Percentiles rank a stretch among this genome's conserved stretches.
These are phyloP conservation scores for Porites evermanni DNA, from an alignment of 92 coral and sea anemone species.

Conservation along the genomic window DNA sequence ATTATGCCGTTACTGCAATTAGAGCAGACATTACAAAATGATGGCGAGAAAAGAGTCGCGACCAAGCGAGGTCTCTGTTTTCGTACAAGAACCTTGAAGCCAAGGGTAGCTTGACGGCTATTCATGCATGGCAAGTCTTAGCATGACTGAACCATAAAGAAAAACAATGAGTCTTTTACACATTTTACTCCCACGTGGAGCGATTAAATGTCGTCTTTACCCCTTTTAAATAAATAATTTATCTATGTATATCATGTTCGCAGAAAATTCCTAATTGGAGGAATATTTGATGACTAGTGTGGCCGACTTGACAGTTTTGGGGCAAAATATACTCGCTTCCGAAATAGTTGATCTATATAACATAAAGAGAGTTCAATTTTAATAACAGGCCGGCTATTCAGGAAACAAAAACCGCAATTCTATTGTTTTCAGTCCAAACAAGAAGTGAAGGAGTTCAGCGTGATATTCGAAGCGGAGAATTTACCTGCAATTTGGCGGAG, in stretches of 20 bases:
- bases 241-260: conserved; percentile 16
- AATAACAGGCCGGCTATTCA: conserved; percentile 17
- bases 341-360: not conserved
- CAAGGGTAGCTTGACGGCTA: not conserved
- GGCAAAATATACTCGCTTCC: not conserved
- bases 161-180: conserved; percentile 32
- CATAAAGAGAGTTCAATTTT: not conserved
- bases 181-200: conserved; percentile 44
- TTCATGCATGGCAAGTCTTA: not conserved
- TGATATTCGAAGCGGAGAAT: conserved; percentile 15
- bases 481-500: conserved; percentile 81
- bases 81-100: not conserved
- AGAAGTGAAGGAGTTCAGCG: conserved; percentile 12
- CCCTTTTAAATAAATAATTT: conserved; percentile 45
- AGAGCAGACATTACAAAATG: not conserved
- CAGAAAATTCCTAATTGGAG: conserved; percentile 13
- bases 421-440: conserved; percentile 52
- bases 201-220: conserved; percentile 34
- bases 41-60: not conserved
- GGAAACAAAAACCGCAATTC: conserved; percentile 46
- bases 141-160: conserved; percentile 2
- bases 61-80: not conserved
- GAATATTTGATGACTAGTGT: conserved; percentile 6
- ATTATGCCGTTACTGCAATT: conserved; percentile 3
- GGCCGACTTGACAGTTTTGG: not conserved